Conservation (phyloP, 2,113 vertebrate species). For the Marmota flaviventris region DNA sequence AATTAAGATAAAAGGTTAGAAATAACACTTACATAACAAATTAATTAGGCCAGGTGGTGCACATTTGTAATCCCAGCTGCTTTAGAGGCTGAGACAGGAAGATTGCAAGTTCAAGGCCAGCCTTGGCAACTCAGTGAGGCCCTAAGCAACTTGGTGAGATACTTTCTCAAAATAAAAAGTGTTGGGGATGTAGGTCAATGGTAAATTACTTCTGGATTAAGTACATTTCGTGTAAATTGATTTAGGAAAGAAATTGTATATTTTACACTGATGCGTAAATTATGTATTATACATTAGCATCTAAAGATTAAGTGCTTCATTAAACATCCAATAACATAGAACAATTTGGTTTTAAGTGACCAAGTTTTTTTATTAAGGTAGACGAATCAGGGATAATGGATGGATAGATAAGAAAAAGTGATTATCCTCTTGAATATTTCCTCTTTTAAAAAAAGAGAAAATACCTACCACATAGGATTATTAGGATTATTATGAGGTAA, state of each 20-base stretch:
- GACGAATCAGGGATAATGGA: neutral
- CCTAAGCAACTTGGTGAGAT: neutral
- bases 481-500: neutral
- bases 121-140: neutral
- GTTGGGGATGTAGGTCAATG: neutral
- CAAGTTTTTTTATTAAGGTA: neutral
- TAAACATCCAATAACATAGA: neutral
- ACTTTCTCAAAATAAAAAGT: neutral
- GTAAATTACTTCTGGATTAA: neutral
- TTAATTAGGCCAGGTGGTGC: neutral
- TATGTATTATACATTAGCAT: neutral
- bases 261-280: neutral
- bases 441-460: neutral
- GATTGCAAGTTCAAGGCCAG: neutral
- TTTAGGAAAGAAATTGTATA: neutral
- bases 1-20: neutral
- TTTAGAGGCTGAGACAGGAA: neutral
- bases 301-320: neutral
- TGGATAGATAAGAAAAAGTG: neutral
- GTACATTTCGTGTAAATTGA: neutral
- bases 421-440: neutral
- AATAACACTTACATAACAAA: neutral
- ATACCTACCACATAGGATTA: neutral
- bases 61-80: neutral
- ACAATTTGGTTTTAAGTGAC: neutral